Percentiles rank a stretch among this genome's conserved stretches.
These are phyloP conservation scores for Stictonetta naevosa DNA, from an alignment of 2,113 vertebrate species.

Conservation along the genomic window DNA sequence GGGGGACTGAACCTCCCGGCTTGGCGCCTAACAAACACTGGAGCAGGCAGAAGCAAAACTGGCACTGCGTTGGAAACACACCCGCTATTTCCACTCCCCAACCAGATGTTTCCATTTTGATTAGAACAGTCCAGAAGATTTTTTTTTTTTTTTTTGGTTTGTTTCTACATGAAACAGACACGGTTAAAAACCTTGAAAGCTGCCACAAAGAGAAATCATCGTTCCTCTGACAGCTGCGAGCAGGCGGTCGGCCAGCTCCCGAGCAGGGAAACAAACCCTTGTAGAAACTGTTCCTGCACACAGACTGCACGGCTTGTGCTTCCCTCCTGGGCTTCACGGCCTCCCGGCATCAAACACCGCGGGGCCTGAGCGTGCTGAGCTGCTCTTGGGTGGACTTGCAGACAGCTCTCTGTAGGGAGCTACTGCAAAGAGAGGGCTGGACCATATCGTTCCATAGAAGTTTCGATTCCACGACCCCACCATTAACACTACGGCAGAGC, in stretches of 20 bases:
- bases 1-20: accelerated
- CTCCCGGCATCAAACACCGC: background rate
- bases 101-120: background rate
- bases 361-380: background rate
- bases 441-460: background rate
- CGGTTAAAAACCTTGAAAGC: slow-evolving; percentile 9
- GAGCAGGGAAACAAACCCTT: background rate
- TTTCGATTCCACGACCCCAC: background rate
- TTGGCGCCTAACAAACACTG: background rate
- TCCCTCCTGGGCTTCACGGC: background rate
- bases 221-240: background rate
- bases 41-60: background rate
- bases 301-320: background rate
- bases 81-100: background rate
- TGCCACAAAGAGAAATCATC: background rate
- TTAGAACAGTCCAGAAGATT: background rate
- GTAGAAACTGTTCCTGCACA: background rate
- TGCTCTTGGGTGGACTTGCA: background rate
- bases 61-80: background rate
- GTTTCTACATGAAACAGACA: background rate
- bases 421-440: background rate
- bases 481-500: background rate
- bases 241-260: background rate
- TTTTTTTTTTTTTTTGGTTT: background rate
- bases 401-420: background rate